Base-by-base conservation (phyloP, 2,888 invertebrate genomes). In the Disparrhopalites patrizii region DNA sequence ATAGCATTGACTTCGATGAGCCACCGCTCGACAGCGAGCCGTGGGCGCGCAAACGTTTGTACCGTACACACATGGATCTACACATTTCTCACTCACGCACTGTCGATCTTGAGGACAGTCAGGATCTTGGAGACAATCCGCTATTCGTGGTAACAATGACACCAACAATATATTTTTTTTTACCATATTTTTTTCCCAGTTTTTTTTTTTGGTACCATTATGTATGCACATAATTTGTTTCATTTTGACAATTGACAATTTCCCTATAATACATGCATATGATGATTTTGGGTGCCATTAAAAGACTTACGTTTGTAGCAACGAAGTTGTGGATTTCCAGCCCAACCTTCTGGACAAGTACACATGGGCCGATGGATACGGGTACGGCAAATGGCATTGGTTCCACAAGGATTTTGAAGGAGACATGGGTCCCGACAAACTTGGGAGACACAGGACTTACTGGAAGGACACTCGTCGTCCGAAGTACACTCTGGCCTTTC, bases 221-320 rank as follows among this genome's bases (percentile, higher is more conserved):
- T n/a, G n/a, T n/a, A n/a, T n/a, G n/a, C n/a, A n/a, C n/a, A n/a
- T n/a, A n/a, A n/a, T n/a, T n/a, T n/a, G n/a, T n/a, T n/a, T n/a
- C n/a, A n/a, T n/a, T n/a, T n/a, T n/a, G n/a, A n/a, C n/a, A n/a
- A n/a, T n/a, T n/a, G n/a, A n/a, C n/a, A n/a, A n/a, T n/a, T n/a
- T n/a, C n/a, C n/a, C n/a, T n/a, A n/a, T n/a, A n/a, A n/a, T n/a
- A n/a, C n/a, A n/a, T n/a, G n/a, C n/a, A n/a, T n/a, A n/a, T n/a
- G n/a, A n/a, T n/a, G n/a, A n/a, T n/a, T n/a, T n/a, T n/a, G n/a
- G n/a, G n/a, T n/a, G n/a, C n/a, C n/a, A n/a, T n/a, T n/a, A n/a
- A n/a, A n/a, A n/a, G n/a, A 75, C 87, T 86, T 83, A 93, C 93
- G 91, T 84, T 87, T 90, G 78, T 89, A 91, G 77, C 94, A 94